Base-by-base conservation (phyloP, 2,113 vertebrate species). In the Crotalus helleri region DNA sequence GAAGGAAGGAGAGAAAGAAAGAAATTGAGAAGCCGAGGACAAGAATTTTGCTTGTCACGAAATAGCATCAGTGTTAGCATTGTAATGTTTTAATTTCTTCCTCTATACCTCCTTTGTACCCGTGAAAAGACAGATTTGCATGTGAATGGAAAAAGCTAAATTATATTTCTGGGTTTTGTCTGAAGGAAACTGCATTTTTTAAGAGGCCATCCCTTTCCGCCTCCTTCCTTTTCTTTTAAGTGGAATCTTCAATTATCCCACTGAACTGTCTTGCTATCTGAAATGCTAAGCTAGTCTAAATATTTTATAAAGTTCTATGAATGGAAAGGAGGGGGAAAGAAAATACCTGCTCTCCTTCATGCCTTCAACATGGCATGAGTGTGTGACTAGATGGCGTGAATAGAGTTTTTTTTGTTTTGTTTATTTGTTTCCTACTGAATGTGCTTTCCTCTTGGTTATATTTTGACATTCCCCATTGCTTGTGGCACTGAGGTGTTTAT, bases 51-150 rank as follows among this genome's bases (percentile, higher is more conserved):
- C 92, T 95, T 97, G 96, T 93, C 96, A 87, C 92, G 86, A 96
- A 96, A 95, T 95, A 96, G 92, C 90, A 90, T 91, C 92, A 51
- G 92, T 94, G 95, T 97, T 97, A 96, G 94, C 95, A 95, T 95
- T 94, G 49, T 96, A 97, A 95, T 95, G 81, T 96, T 98, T 97
- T 96, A 96, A 96, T 97, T 97, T 97, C 93, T 97, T 97, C 93
- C 49, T 92, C 94, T 95, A 89, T 92, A 91, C 88, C 90, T 96
- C 94, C 96, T 97, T 97, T 97, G 93, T 96, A 93, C 55, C 44
- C 59, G 96, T 94, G 93, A 96, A 96, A 96, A 91, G 95, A 85
- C 93, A 0, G 23, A 97, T 98, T 98, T 97, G 92, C 97, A 97
- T 97, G 88, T 96, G 95, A 97, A 97, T 97, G 58, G 64, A 93